Conservation (phyloP, 2,888 invertebrate species). For the Drosophila rubida region DNA sequence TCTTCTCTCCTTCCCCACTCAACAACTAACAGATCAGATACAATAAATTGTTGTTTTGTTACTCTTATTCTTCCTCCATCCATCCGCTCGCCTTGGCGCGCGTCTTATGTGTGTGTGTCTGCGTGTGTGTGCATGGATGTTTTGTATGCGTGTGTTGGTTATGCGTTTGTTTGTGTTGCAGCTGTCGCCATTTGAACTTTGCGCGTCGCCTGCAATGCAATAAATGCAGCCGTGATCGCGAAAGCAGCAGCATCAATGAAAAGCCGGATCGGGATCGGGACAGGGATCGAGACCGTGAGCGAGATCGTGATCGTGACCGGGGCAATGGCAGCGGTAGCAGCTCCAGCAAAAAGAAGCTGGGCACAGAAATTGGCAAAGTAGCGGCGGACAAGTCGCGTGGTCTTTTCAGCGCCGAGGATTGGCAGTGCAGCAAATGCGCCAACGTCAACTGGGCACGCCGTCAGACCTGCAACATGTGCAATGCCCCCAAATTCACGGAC, state of each 20-base stretch:
- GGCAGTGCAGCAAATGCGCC: slow-evolving; percentile 99
- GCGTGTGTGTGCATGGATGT: slow-evolving; percentile 23
- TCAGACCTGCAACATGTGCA: slow-evolving; percentile 98
- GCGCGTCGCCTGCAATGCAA: slow-evolving; percentile 95
- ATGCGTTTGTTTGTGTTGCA: slow-evolving; percentile 62
- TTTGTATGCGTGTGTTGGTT: slow-evolving; percentile 29
- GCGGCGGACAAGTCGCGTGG: slow-evolving; percentile 98
- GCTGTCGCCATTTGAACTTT: slow-evolving; percentile 97
- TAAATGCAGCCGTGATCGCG: slow-evolving; percentile 88
- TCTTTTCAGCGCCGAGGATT: slow-evolving; percentile 96
- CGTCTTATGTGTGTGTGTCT: slow-evolving; percentile 27
- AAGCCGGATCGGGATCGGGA: slow-evolving; percentile 62
- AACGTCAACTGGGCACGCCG: slow-evolving; percentile 97
- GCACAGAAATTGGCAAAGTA: slow-evolving; percentile 98
- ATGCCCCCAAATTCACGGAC: slow-evolving; percentile 98
- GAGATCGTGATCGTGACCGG: slow-evolving; percentile 53
- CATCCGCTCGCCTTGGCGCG: slow-evolving; percentile 44
- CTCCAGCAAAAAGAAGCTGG: slow-evolving; percentile 89
- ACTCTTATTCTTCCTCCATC: slow-evolving; percentile 51
- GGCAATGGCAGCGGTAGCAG: slow-evolving; percentile 72
- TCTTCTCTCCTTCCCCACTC: slow-evolving; percentile 1
- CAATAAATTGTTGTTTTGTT: slow-evolving; percentile 60
- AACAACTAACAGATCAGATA: slow-evolving; percentile 45
- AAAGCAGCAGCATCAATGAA: slow-evolving; percentile 55
- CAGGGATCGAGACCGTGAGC: slow-evolving; percentile 44